Percentiles rank a stretch among this genome's conserved stretches.
phyloP scores from a whole-genome alignment of 2,888 invertebrate species.

The Apodemia zela region DNA sequence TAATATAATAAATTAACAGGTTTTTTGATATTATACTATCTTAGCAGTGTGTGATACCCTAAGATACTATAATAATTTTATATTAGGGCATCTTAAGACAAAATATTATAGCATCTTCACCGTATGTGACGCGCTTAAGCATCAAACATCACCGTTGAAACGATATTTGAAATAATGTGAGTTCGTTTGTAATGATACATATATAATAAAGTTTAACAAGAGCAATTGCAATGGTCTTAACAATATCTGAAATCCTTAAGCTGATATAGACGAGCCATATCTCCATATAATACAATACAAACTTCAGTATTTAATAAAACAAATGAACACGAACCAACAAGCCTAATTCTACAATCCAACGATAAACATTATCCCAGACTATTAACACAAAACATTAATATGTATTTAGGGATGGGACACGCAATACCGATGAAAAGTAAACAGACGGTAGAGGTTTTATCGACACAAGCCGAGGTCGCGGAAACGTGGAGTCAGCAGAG shows the following conservation, averaged over 20 bases:
- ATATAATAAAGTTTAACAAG: background rate
- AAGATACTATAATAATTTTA: too few species aligned
- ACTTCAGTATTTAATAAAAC: constrained; percentile 18
- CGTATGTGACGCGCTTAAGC: too few species aligned
- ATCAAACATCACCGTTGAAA: too few species aligned
- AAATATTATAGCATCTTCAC: too few species aligned
- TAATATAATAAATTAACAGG: too few species aligned
- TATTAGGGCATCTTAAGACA: too few species aligned
- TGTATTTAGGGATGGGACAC: constrained; percentile 54
- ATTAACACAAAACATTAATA: constrained; percentile 53
- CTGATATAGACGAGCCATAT: background rate
- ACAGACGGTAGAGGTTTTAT: constrained; percentile 43
- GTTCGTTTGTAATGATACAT: background rate
- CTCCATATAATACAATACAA: background rate
- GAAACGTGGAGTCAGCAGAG: constrained; percentile 55
- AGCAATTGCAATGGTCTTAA: background rate
- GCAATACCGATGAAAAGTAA: constrained; percentile 61
- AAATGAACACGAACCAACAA: constrained; percentile 31
- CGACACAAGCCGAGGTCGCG: constrained; percentile 38
- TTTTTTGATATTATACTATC: too few species aligned
- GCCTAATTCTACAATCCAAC: constrained; percentile 35
- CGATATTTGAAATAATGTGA: background rate
- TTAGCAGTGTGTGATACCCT: too few species aligned
- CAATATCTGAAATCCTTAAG: background rate
- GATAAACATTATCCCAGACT: constrained; percentile 53